Evolutionary conservation across 2,888 invertebrate genomes (phyloP), one percentile per base, ranked within the genome.

Genomic region (Plutella xylostella): DNA sequence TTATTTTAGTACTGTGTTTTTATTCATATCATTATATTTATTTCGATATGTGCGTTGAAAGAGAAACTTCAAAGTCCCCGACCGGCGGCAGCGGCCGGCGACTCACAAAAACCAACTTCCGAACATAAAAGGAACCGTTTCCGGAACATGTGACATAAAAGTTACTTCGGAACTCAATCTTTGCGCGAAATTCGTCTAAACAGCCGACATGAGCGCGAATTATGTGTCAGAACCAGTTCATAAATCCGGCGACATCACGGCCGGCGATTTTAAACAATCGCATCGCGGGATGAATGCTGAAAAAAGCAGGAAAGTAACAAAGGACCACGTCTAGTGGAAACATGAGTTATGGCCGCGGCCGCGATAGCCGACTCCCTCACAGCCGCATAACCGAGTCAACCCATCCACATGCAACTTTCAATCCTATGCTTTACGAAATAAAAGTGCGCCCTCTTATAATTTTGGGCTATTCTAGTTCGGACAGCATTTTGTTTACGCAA

Each of bases 211-310:
- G 66, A 65, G 65, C 70, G 60, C n/a, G 76, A 77, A 77, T 77
- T 68, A 77, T 69, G 69, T 77, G 78, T 77, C 78, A 76, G 66
- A 55, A 62, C 54, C 77, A 77, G 72, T 68, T 65, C 63, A 73
- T 75, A 72, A 75, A 75, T 74, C 70, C 72, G 72, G 75, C 77
- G 74, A 72, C 61, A 63, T 65, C 67, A 68, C 72, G 73, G 65
- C 60, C 60, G 57, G 65, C 68, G 73, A 70, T 71, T 76, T 75
- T 72, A 72, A 73, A 74, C 75, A 75, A 72, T 75, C 73, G 68
- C 65, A 68, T 60, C 45, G 42, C 25, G 45, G 47, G 40, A 42
- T 34, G 43, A 20, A 45, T 58, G 55, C 56, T 57, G 57, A 60
- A 67, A 68, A 67, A 65, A 61, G 66, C 63, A 68, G 63, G 65